These are phyloP conservation scores for Pandemis corylana DNA, from an alignment of 2,888 invertebrate species.

Conservation along the genomic window DNA sequence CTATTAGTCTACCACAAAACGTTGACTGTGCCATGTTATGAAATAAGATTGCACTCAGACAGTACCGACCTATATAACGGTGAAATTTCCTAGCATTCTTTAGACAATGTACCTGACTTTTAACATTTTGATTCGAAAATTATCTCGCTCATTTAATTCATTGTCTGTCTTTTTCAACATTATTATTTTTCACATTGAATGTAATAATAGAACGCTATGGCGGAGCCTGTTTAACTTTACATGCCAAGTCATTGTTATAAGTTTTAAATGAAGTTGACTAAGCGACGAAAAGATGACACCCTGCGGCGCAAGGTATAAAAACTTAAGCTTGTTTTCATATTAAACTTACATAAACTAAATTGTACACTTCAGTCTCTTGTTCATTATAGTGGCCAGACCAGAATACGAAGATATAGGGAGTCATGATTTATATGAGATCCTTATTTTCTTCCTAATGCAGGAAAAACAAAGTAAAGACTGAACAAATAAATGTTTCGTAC, in stretches of 20 bases:
- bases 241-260: slow-evolving; percentile 2
- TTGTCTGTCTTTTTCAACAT: background rate
- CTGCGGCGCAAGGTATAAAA: slow-evolving; percentile 8
- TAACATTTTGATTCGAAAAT: background rate
- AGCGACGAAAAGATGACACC: background rate
- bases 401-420: background rate
- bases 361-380: background rate
- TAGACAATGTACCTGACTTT: slow-evolving; percentile 9
- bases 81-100: slow-evolving; percentile 2
- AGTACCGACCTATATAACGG: background rate
- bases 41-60: slow-evolving; percentile 14
- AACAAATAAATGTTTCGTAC: too few relatives aligned
- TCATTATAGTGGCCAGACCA: background rate
- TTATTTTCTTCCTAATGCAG: too few relatives aligned
- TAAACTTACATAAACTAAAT: slow-evolving; percentile 25
- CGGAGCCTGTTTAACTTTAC: background rate
- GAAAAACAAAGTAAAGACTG: too few relatives aligned
- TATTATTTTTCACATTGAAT: background rate
- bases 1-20: background rate
- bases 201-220: background rate
- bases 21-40: slow-evolving; percentile 31
- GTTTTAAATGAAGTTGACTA: background rate
- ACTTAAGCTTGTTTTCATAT: slow-evolving; percentile 30
- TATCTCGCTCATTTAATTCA: background rate
- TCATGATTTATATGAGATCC: background rate